Evolutionary conservation across 2,888 invertebrate species (phyloP).

Genomic region (Clivina fossor): DNA sequence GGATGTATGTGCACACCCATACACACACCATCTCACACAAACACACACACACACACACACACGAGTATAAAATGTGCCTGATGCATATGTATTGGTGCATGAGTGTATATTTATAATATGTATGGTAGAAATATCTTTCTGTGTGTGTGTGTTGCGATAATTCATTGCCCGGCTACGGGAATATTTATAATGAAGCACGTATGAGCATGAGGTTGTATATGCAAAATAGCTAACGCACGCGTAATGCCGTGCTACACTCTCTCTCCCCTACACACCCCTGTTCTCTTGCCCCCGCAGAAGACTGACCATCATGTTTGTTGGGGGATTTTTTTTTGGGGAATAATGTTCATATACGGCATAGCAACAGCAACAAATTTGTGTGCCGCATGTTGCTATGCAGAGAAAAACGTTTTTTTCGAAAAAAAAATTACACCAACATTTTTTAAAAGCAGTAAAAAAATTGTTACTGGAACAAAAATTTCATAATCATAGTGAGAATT

Average conservation of each 20-base stretch:
- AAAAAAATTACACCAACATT: no score
- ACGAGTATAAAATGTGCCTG: no score
- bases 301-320: no score
- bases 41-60: no score
- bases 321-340: not conserved
- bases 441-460: no score
- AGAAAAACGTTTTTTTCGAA: no score
- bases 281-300: no score
- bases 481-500: no score
- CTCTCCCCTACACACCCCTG: no score
- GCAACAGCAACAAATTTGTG: not conserved
- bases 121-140: not conserved
- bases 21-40: no score
- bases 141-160: constrained; percentile 15
- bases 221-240: constrained; percentile 2
- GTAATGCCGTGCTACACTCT: no score
- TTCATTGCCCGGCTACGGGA: constrained; percentile 7
- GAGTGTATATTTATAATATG: constrained; percentile 10
- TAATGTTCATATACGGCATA: not conserved
- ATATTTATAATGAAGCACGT: constrained; percentile 27
- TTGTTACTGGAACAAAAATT: no score
- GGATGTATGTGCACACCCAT: constrained; percentile 12
- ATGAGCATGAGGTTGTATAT: constrained; percentile 12
- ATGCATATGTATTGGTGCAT: not conserved
- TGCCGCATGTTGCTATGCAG: not conserved